Conservation (phyloP, 2,888 invertebrate genomes). For the Ornithoptera alexandrae region DNA sequence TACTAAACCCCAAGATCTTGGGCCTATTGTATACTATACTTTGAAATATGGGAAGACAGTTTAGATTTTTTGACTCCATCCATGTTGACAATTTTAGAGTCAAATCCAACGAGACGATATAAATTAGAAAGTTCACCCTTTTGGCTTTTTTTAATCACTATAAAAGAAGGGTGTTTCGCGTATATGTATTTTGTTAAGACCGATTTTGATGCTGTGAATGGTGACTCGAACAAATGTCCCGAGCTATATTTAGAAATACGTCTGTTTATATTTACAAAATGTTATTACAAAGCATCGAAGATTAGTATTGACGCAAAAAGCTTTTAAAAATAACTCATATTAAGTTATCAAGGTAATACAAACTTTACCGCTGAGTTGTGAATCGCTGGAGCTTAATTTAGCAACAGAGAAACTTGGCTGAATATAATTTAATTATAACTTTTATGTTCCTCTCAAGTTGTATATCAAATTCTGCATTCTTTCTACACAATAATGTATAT, state of each 20-base stretch:
- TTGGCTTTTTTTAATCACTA: too few species aligned
- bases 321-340: background rate
- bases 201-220: too few species aligned
- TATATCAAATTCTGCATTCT: background rate
- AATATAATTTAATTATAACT: conserved; percentile 11
- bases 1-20: too few species aligned
- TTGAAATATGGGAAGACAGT: too few species aligned
- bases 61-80: too few species aligned
- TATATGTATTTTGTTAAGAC: too few species aligned
- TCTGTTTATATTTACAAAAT: background rate
- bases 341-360: background rate
- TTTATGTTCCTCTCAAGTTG: background rate
- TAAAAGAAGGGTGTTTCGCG: too few species aligned
- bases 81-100: too few species aligned
- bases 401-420: conserved; percentile 6
- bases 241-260: background rate
- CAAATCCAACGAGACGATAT: too few species aligned
- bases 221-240: background rate
- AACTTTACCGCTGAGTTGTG: conserved; percentile 1
- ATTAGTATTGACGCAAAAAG: background rate
- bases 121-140: too few species aligned
- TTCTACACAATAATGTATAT: background rate
- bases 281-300: background rate
- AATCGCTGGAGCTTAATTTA: background rate
- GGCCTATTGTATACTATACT: too few species aligned